Base-by-base conservation (phyloP, 2,888 invertebrate genomes). In the Eupithecia abbreviata region DNA sequence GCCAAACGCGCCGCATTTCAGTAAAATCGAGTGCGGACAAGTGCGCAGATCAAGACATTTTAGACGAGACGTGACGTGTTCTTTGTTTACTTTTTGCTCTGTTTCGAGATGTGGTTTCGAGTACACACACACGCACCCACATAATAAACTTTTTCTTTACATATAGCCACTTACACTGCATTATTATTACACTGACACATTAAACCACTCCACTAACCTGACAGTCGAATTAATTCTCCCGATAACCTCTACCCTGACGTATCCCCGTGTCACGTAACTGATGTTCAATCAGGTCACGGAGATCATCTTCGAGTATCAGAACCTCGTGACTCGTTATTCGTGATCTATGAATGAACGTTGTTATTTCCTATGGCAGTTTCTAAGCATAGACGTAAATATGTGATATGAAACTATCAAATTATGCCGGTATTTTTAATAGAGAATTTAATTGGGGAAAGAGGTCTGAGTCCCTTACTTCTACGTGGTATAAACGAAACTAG, bases 191-290 rank as follows among this genome's bases (percentile, higher is more conserved):
- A 4, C 18, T 58, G 62, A 30, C 62, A 62, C 62, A 58, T 58
- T 58, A 58, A 58, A 58, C n/a, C 58, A 62, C 62, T 30, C 62
- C 30, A 62, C 62, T 62, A 62, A 62, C 18, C 62, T 62, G 62
- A 4, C 62, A 12, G 30, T 62, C 55, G 55, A 7, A 4, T 62
- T 30, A 62, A 62, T 62, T 30, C 30, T 62, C 62, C 62, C 12
- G 62, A 62, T 62, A 62, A 62, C 62, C 62, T 62, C 30, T 18
- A 62, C 18, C 30, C 62, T 62, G 9, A 12, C 30, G 62, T 62
- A 62, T 55, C 62, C 30, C 18, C 30, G 55, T 55, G 55, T 58
- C 9, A 58, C 58, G 58, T 18, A 9, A 58, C 10, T 62, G 10
- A 10, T 30, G 62, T 62, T 62, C 62, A 62, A 62, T 62, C 62